Evolutionary conservation across 2,797 vertebrate species (phyloP).

Genomic region (Helostoma temminkii): DNA sequence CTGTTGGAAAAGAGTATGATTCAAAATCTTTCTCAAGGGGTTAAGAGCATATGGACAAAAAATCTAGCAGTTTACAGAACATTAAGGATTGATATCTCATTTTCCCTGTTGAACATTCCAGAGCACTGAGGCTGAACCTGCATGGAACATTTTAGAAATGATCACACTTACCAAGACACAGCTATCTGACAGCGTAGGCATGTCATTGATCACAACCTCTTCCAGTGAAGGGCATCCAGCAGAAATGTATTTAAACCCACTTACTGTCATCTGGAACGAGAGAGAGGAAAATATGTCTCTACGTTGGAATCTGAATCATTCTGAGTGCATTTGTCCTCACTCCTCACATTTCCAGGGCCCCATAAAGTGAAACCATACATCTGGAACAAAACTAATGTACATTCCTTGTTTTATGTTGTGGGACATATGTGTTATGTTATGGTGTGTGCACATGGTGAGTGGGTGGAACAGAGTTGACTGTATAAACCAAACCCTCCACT

Average conservation of each 20-base stretch:
- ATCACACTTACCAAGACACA: conserved; percentile 82
- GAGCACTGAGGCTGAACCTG: background rate
- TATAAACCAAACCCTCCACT: conserved; percentile 65
- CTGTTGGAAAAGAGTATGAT: conserved; percentile 66
- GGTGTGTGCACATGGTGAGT: conserved; percentile 57
- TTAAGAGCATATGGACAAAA: background rate
- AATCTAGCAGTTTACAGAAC: too few species aligned
- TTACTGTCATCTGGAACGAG: conserved; percentile 84
- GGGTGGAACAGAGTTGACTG: conserved; percentile 53
- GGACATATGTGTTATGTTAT: conserved; percentile 52
- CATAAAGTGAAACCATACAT: conserved; percentile 64
- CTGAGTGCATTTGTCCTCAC: conserved; percentile 19
- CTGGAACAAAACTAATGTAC: conserved; percentile 56
- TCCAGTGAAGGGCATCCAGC: conserved; percentile 82
- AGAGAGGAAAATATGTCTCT: conserved; percentile 37
- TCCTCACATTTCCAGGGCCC: conserved; percentile 32
- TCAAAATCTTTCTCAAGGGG: background rate
- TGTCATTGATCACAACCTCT: conserved; percentile 86
- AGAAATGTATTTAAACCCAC: conserved; percentile 85
- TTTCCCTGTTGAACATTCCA: conserved; percentile 10
- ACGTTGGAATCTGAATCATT: conserved; percentile 43
- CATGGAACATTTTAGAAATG: conserved; percentile 5
- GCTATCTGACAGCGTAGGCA: conserved; percentile 85
- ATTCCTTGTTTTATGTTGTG: conserved; percentile 39
- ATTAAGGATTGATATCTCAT: too few species aligned